phyloP scores from a whole-genome alignment of 2,888 invertebrate genomes.

The Muschampia staudingeri region DNA sequence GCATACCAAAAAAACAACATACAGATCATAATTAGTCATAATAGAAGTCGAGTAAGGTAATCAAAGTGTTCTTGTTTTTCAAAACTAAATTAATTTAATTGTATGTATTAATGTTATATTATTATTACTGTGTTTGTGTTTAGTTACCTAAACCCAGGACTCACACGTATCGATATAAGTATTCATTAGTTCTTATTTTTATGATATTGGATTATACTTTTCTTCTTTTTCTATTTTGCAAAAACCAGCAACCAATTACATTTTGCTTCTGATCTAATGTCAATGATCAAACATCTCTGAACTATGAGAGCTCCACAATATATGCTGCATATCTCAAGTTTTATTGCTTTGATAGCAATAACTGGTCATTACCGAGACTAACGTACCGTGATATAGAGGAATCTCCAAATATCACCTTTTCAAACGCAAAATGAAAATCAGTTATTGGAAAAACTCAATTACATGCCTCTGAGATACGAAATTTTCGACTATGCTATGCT shows the following conservation, averaged over 20 bases:
- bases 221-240: no score
- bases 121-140: no score
- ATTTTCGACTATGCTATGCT: neutral
- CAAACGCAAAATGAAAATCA: constrained; percentile 29
- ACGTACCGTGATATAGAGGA: neutral
- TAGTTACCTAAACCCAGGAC: no score
- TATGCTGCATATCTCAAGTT: constrained; percentile 15
- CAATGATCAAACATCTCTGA: neutral
- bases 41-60: no score
- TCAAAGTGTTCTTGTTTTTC: no score
- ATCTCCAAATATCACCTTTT: constrained; percentile 27
- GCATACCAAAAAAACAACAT: no score
- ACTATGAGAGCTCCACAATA: neutral
- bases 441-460: constrained; percentile 28
- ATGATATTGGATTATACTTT: no score
- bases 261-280: neutral
- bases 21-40: no score
- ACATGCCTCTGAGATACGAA: constrained; percentile 21
- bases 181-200: no score
- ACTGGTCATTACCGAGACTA: constrained; percentile 23
- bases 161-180: no score
- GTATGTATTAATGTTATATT: no score
- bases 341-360: constrained; percentile 33
- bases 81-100: no score
- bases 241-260: neutral